Percentiles rank a stretch among this genome's conserved stretches.
Conservation (phyloP, 2,888 invertebrate genomes). For the Oscheius onirici region DNA sequence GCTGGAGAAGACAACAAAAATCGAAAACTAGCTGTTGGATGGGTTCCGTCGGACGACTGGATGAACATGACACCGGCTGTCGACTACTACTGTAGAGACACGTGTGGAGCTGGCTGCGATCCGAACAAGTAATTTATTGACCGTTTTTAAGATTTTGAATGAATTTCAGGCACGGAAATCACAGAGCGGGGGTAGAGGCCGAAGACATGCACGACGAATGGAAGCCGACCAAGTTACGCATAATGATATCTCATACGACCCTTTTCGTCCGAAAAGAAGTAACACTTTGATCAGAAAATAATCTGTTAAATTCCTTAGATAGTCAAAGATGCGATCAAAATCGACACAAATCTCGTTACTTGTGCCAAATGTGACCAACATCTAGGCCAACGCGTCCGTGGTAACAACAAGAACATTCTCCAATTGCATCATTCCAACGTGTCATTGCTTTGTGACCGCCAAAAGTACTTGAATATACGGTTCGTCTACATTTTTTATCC, state of each 20-base stretch:
- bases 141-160: no score
- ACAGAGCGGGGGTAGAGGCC: constrained; percentile 20
- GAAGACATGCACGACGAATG: constrained; percentile 45
- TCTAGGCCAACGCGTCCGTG: constrained; percentile 16
- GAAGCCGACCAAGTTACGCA: constrained; percentile 46
- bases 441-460: not conserved
- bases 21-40: constrained; percentile 32
- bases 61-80: constrained; percentile 54
- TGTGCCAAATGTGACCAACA: constrained; percentile 3
- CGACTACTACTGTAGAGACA: constrained; percentile 63
- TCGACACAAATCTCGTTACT: constrained; percentile 8
- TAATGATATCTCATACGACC: constrained; percentile 50
- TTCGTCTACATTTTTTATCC: not conserved
- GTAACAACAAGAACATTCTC: constrained; percentile 24
- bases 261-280: constrained; percentile 20
- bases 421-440: constrained; percentile 28
- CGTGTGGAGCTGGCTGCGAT: constrained; percentile 58
- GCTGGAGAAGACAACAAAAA: not conserved
- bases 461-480: constrained; percentile 21
- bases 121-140: constrained; percentile 38
- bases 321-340: constrained; percentile 17
- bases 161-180: constrained; percentile 11
- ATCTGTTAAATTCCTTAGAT: not conserved
- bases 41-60: constrained; percentile 61
- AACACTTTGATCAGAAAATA: not conserved